phyloP scores from a whole-genome alignment of 2,797 vertebrate genomes.

The Aplochiton taeniatus region DNA sequence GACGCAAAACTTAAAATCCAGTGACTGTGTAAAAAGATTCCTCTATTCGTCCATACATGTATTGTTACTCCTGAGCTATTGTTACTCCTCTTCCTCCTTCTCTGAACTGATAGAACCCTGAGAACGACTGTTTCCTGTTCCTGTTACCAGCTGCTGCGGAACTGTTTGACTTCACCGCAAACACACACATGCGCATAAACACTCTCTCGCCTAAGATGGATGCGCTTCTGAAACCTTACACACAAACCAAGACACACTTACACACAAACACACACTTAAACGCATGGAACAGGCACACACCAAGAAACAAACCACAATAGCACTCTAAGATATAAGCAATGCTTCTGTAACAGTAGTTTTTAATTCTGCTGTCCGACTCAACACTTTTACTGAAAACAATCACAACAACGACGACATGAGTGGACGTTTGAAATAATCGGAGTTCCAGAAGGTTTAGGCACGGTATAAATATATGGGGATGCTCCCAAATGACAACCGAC shows the following conservation, averaged over 20 bases:
- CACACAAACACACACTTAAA: conserved; percentile 35
- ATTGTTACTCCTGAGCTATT: conserved; percentile 71
- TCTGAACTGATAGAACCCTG: conserved; percentile 70
- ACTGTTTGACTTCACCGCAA: conserved; percentile 41
- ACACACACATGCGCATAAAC: conserved; percentile 31
- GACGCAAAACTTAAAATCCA: conserved; percentile 87
- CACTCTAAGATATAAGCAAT: conserved; percentile 25
- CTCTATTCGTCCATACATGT: conserved; percentile 59
- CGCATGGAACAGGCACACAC: conserved; percentile 21
- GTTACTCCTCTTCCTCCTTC: conserved; percentile 46
- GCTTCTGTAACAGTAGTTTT: conserved; percentile 40
- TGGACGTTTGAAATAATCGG: conserved; percentile 28
- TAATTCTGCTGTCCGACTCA: conserved; percentile 33
- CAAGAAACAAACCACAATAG: conserved; percentile 34
- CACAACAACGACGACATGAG: conserved; percentile 17
- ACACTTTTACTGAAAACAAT: conserved; percentile 23
- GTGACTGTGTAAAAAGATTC: conserved; percentile 71
- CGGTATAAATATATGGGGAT: conserved; percentile 41
- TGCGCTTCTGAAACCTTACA: conserved; percentile 39
- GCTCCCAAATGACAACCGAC: conserved; percentile 25
- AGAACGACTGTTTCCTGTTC: conserved; percentile 71
- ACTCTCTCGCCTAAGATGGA: conserved; percentile 31
- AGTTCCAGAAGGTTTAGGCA: conserved; percentile 53
- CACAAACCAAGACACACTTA: conserved; percentile 21
- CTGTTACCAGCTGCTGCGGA: conserved; percentile 60